These are phyloP conservation scores for Octodon degus DNA, from an alignment of 2,113 vertebrate genomes.

Conservation along the genomic window DNA sequence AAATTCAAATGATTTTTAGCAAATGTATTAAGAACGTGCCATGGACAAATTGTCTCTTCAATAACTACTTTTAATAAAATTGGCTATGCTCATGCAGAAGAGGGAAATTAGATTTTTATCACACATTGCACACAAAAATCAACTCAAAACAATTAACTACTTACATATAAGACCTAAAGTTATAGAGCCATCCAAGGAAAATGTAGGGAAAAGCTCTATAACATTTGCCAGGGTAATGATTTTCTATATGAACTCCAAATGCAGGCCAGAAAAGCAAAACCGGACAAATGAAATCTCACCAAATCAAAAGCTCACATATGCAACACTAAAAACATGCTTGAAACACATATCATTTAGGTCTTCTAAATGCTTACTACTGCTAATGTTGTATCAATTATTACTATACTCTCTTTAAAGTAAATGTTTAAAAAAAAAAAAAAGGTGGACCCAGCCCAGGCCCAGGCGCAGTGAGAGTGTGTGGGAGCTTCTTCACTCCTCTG, in stretches of 20 bases:
- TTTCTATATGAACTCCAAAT: background rate
- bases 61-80: background rate
- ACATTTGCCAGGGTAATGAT: background rate
- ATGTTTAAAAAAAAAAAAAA: too few relatives aligned
- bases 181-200: background rate
- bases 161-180: background rate
- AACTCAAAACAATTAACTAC: background rate
- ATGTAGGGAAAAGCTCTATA: background rate
- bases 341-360: too few relatives aligned
- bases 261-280: background rate
- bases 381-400: too few relatives aligned
- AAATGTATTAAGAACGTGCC: background rate
- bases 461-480: too few relatives aligned
- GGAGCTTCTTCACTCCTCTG: too few relatives aligned
- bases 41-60: background rate
- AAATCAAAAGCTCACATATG: background rate
- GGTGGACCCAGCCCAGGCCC: too few relatives aligned
- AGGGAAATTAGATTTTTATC: background rate
- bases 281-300: background rate
- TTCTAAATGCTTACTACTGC: too few relatives aligned
- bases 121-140: background rate
- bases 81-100: background rate
- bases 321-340: too few relatives aligned
- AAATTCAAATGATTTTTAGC: background rate
- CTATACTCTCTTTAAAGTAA: too few relatives aligned